Evolutionary conservation across 2,797 vertebrate species (phyloP), one percentile per base, ranked within the genome.

Genomic region (Morelia viridis): DNA sequence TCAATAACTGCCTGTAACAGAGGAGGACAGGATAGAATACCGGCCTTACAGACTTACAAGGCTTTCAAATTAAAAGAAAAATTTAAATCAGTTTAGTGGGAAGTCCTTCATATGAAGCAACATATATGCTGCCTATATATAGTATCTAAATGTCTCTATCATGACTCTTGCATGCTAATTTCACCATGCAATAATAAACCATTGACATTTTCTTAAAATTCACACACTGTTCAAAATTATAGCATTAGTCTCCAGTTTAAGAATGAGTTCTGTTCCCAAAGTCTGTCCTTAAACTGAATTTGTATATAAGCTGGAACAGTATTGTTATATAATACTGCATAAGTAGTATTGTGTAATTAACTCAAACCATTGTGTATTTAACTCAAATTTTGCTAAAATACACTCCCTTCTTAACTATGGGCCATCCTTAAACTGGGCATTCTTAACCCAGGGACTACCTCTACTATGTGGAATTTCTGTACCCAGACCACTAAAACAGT

Each of bases 1-100:
- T 99, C 98, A 91, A 98, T 98, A 94, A 98, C 97, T 93, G 97
- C 96, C 98, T 99, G 95, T 57, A 96, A 13, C 19, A 94, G 41
- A 96, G 92, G 89, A 95, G 50, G 9, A 85, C 5, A 19, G 11
- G 8, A 7, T 28, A 56, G 17, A 84, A 84, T 65, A 41, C 19
- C 22, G 12, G 35, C 7, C 2, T 46, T 41, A 31, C 10, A 57
- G 1, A 4, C 85, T 57, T 83, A 57, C 4, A 53, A 84, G 4
- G 4, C 15, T 26, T 50, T 76, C 35, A 41, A 88, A 19, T 57
- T 19, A 17, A 87, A 87, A 24, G 10, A 41, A 86, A 61, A 22
- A 5, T 35, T 13, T 24, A n/a, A 58, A 26, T 13, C 50, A 58
- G 31, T 22, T 41, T 76, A 17, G 26, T 50, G 31, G 53, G 50